Base-by-base conservation (phyloP, 2,113 vertebrate genomes). In the Hiodon tergisus region DNA sequence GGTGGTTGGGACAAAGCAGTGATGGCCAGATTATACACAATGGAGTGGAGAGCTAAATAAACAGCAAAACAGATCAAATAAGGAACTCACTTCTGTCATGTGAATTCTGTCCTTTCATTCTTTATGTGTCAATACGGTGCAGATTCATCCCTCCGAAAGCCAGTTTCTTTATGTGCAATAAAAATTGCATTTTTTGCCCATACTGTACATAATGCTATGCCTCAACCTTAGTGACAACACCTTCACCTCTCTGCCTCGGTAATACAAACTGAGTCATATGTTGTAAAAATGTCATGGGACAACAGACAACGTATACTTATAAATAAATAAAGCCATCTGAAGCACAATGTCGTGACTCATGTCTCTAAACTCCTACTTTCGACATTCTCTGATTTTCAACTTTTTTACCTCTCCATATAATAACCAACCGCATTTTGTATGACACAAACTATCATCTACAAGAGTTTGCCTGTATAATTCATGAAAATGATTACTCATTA, bases 321-420 rank as follows among this genome's bases (percentile, higher is more conserved):
- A 57, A 59, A 75, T 67, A 76, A 65, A 77, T 69, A 62, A 75
- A 10, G 60, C 58, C 59, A 16, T 69, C 17, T 13, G 16, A 53
- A 31, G 72, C 31, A 63, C 51, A 73, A 73, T 72, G 54, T 53
- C 5, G 13, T 82, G 79, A 81, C 78, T 84, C 73, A 85, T 67
- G 47, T 81, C 71, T 51, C 69, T 76, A 80, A 31, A 31, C 77
- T 80, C 78, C 77, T 81, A 74, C 76, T 51, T 78, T n/a, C 50
- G 61, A 31, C 52, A 70, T 50, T 70, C 59, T 76, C 47, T 75
- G 77, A 72, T 81, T 78, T 76, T 77, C 61, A 66, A 52, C 67
- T 70, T 69, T 31, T 78, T 75, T 51, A 78, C 76, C 78, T 67
- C 78, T 75, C 31, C 63, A 74, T 71, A 73, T 11, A 80, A 81